A percentile compares a stretch with the other conserved stretches of the same genome.
Evolutionary conservation across 2,888 invertebrate genomes (phyloP).

Genomic region (Drosophila incognita): DNA sequence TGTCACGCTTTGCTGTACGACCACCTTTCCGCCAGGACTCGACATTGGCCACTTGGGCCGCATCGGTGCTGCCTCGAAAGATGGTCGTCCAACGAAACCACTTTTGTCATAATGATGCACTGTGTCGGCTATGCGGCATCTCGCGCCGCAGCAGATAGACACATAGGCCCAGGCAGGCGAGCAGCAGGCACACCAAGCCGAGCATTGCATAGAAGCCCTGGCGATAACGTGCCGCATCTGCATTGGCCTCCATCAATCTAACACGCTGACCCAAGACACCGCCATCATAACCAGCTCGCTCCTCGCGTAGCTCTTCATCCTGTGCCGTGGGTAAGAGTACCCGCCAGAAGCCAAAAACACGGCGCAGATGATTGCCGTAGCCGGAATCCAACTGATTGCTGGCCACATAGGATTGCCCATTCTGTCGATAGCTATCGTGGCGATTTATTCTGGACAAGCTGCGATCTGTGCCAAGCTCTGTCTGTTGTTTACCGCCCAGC

Average conservation of each 20-base stretch:
- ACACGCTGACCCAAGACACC: slow-evolving; percentile 72
- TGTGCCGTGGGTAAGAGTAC: slow-evolving; percentile 78
- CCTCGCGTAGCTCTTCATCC: slow-evolving; percentile 44
- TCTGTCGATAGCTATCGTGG: slow-evolving; percentile 65
- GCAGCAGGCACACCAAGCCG: slow-evolving; percentile 79
- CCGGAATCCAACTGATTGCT: slow-evolving; percentile 75
- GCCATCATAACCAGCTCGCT: slow-evolving; percentile 29
- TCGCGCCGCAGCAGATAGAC: slow-evolving; percentile 83
- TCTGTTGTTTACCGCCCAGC: slow-evolving; percentile 54
- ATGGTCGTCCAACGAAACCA: slow-evolving; percentile 83
- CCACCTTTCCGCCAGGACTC: slow-evolving; percentile 77
- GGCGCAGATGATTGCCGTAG: slow-evolving; percentile 82
- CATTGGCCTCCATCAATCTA: slow-evolving; percentile 78
- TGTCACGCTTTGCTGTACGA: slow-evolving; percentile 61
- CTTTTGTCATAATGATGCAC: slow-evolving; percentile 84
- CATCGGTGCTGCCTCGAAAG: slow-evolving; percentile 66
- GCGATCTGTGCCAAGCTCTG: slow-evolving; percentile 38
- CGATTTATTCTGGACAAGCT: slow-evolving; percentile 73
- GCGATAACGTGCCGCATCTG: slow-evolving; percentile 83
- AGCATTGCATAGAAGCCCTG: slow-evolving; percentile 85
- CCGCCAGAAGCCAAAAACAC: slow-evolving; percentile 84
- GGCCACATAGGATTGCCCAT: slow-evolving; percentile 55
- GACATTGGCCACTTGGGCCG: slow-evolving; percentile 62
- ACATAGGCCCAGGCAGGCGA: slow-evolving; percentile 83
- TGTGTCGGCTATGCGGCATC: slow-evolving; percentile 56